Conservation (phyloP, 1,140 invertebrate species). For the Zeugodacus cucurbitae region DNA sequence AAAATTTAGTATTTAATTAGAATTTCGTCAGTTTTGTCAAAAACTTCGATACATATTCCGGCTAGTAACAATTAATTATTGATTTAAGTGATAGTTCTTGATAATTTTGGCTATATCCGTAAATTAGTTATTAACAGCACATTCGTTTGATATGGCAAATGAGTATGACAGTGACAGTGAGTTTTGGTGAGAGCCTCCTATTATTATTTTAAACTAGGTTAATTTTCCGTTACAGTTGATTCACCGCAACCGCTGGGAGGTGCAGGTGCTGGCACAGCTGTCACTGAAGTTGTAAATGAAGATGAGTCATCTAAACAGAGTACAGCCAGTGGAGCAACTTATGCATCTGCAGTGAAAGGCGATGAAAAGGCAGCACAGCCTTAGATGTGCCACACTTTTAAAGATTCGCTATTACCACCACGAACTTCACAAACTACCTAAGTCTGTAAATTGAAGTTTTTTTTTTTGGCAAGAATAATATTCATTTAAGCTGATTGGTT, state of each 20-base stretch:
- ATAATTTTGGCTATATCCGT: neutral
- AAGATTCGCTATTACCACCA: neutral
- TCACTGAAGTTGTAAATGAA: constrained; percentile 10
- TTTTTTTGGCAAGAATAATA: neutral
- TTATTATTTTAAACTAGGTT: neutral
- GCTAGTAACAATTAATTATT: no score
- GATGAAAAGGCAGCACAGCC: constrained; percentile 49
- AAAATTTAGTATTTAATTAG: no score
- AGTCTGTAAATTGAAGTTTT: neutral
- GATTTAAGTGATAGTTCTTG: no score
- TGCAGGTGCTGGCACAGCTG: constrained; percentile 53
- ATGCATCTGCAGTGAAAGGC: constrained; percentile 61
- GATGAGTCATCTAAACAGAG: constrained; percentile 42
- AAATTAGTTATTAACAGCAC: neutral
- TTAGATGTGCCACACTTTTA: neutral
- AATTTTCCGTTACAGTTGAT: constrained; percentile 54
- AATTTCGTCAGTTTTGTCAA: no score
- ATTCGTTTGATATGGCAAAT: neutral
- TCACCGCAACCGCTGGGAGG: constrained; percentile 59
- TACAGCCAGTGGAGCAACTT: constrained; percentile 50
- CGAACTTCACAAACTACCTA: constrained; percentile 1
- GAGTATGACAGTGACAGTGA: neutral
- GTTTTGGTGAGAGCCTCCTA: neutral
- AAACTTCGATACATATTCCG: no score
- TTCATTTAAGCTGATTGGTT: neutral